Conservation (phyloP, 2,113 vertebrate genomes). For the Euleptes europaea region DNA sequence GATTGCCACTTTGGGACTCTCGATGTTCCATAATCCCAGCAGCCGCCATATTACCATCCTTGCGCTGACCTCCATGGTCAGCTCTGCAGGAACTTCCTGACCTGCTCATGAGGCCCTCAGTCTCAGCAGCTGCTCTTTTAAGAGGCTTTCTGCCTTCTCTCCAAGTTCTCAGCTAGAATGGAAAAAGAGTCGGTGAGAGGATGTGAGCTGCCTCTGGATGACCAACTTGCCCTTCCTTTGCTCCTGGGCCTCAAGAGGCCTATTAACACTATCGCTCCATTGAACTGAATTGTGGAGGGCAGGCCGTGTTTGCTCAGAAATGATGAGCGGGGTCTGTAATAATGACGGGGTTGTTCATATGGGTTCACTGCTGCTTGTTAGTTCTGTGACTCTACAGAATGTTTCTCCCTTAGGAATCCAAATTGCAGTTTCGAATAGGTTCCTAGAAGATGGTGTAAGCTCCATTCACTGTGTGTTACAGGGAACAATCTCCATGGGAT, state of each 20-base stretch:
- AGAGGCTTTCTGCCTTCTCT: background rate
- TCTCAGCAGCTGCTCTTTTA: background rate
- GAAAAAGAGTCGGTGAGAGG: background rate
- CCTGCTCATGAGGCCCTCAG: background rate
- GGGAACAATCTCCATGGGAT: background rate
- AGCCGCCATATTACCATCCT: background rate
- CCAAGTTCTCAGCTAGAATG: background rate
- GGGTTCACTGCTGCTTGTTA: background rate
- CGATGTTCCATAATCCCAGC: background rate
- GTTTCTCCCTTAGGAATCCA: background rate
- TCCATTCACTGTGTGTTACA: background rate
- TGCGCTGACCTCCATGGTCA: background rate
- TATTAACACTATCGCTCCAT: background rate
- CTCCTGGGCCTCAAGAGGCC: background rate
- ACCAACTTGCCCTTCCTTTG: background rate
- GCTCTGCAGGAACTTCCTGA: background rate
- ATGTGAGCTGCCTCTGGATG: background rate
- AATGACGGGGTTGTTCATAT: background rate
- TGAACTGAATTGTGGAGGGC: background rate
- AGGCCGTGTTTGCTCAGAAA: background rate
- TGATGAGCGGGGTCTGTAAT: background rate
- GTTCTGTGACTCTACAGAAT: background rate
- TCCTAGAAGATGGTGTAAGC: too few relatives aligned
- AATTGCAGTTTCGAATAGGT: background rate
- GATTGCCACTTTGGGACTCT: background rate